A percentile compares a stretch with the other conserved stretches of the same genome.
These are phyloP conservation scores for Agapornis canus DNA, from an alignment of 2,797 vertebrate species.

Conservation along the genomic window DNA sequence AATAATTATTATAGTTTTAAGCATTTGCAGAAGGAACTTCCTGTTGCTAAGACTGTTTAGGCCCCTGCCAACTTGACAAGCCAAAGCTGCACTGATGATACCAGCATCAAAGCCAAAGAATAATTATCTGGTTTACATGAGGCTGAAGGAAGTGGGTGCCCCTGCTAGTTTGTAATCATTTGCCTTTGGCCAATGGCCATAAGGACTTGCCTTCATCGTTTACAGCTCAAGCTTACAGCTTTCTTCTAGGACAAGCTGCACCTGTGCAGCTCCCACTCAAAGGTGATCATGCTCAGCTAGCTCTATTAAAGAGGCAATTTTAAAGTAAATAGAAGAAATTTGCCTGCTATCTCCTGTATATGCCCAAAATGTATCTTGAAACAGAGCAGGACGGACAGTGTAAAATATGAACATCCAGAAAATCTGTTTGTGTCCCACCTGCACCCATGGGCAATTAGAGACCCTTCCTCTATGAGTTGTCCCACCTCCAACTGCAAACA, in stretches of 20 bases:
- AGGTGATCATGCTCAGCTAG: neutral
- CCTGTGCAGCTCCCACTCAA: neutral
- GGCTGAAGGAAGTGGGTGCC: slow-evolving; percentile 2
- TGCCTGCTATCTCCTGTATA: neutral
- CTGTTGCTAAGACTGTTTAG: neutral
- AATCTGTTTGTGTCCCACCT: neutral
- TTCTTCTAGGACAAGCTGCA: slow-evolving; percentile 5
- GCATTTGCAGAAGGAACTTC: neutral
- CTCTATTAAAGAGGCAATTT: neutral
- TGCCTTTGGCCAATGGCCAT: neutral
- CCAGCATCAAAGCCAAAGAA: slow-evolving; percentile 1
- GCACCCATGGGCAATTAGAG: rapidly evolving
- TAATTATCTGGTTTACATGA: neutral
- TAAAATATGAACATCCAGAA: rapidly evolving
- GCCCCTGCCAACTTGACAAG: slow-evolving; percentile 32
- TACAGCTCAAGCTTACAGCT: neutral
- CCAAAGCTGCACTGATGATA: neutral
- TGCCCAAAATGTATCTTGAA: neutral
- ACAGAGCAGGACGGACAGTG: neutral
- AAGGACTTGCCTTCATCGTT: neutral
- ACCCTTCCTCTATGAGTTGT: rapidly evolving
- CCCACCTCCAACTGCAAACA: neutral
- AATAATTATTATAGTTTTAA: slow-evolving; percentile 18
- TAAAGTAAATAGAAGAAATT: neutral
- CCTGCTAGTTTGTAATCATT: neutral